Conservation (phyloP, 1,140 invertebrate genomes). For the Heliconius himera region DNA sequence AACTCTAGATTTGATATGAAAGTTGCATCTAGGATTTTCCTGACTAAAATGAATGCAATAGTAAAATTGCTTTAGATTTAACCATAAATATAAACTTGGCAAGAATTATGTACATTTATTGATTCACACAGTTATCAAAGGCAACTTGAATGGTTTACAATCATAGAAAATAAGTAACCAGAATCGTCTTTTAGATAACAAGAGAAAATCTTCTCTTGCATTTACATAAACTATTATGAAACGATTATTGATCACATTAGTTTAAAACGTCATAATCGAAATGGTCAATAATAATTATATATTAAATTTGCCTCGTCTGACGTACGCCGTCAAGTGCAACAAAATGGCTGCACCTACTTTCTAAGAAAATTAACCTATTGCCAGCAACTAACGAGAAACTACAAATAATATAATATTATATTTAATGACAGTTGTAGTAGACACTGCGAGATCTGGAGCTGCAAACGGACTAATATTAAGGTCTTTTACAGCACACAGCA, state of each 20-base stretch:
- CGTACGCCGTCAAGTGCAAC: slow-evolving; percentile 26
- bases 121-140: neutral
- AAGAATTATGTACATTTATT: neutral
- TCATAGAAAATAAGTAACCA: slow-evolving; percentile 19
- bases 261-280: slow-evolving; percentile 17
- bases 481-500: neutral
- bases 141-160: slow-evolving; percentile 18
- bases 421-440: slow-evolving; percentile 49
- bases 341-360: slow-evolving; percentile 53
- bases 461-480: neutral
- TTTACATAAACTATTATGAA: slow-evolving; percentile 20
- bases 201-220: neutral
- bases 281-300: neutral
- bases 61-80: too few relatives aligned
- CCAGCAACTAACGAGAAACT: slow-evolving; percentile 40
- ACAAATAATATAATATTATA: slow-evolving; percentile 44
- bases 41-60: too few relatives aligned
- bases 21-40: too few relatives aligned
- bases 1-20: too few relatives aligned
- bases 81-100: neutral
- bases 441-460: slow-evolving; percentile 36
- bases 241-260: neutral
- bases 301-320: slow-evolving; percentile 1
- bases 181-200: slow-evolving; percentile 20
- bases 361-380: slow-evolving; percentile 49